Percentiles rank a stretch among this genome's conserved stretches.
Evolutionary conservation across 2,113 vertebrate genomes (phyloP).

Genomic region (Plestiodon gilberti): DNA sequence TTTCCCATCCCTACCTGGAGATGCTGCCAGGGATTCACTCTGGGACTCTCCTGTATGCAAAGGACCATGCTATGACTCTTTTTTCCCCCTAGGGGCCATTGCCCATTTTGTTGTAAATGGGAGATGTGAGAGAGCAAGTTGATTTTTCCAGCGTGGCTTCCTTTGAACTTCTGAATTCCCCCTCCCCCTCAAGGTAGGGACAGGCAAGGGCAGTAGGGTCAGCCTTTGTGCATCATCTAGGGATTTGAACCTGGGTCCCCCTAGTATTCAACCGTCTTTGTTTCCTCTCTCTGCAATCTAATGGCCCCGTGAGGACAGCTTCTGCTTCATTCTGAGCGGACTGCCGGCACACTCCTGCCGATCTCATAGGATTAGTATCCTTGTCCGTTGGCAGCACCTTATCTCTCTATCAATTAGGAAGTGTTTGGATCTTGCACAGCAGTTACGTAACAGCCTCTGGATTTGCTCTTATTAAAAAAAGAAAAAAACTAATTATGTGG

Average conservation of each 20-base stretch:
- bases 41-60: too few relatives aligned
- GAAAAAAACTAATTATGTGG: slow-evolving; percentile 1
- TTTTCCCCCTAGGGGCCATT: too few relatives aligned
- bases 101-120: not conserved
- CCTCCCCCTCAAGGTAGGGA: not conserved
- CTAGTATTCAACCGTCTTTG: too few relatives aligned
- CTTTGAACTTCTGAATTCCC: not conserved
- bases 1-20: too few relatives aligned
- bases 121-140: not conserved
- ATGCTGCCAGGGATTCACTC: too few relatives aligned
- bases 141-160: not conserved
- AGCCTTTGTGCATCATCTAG: not conserved
- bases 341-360: not conserved
- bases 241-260: not conserved
- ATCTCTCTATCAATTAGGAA: slow-evolving; percentile 33
- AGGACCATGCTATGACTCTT: too few relatives aligned
- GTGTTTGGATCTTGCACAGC: slow-evolving; percentile 36
- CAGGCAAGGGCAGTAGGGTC: not conserved
- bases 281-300: too few relatives aligned
- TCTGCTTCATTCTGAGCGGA: not conserved
- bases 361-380: not conserved
- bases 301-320: not conserved
- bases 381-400: slow-evolving; percentile 4
- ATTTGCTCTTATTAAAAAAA: not conserved
- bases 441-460: not conserved